Evolutionary conservation across 2,888 invertebrate genomes (phyloP).

Genomic region (Eupithecia tripunctaria): DNA sequence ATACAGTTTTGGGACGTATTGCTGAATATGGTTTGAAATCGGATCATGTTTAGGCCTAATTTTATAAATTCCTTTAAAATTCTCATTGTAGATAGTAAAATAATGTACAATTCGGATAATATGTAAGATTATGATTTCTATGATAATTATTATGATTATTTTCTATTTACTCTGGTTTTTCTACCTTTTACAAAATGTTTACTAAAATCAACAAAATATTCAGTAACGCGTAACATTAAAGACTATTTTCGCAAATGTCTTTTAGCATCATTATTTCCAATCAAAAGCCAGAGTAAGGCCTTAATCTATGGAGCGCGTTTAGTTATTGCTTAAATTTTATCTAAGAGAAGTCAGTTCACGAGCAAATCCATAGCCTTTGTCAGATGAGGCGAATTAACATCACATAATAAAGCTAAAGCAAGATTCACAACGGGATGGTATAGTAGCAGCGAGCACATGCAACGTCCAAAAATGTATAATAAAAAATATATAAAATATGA

Average conservation of each 20-base stretch:
- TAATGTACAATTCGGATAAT: constrained; percentile 63
- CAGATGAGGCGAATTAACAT: too few relatives aligned
- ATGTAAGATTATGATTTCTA: constrained; percentile 55
- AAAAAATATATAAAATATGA: not conserved
- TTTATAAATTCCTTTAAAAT: constrained; percentile 64
- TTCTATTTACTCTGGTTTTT: constrained; percentile 58
- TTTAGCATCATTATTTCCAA: not conserved
- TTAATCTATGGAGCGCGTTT: not conserved
- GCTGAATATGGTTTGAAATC: not conserved
- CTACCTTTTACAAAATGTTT: constrained; percentile 19
- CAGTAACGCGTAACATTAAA: too few relatives aligned
- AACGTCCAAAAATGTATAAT: not conserved
- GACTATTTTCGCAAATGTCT: not conserved
- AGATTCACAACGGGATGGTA: not conserved
- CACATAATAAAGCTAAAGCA: too few relatives aligned
- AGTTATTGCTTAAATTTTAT: not conserved
- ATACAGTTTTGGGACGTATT: not conserved
- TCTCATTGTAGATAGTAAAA: constrained; percentile 68
- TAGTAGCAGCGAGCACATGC: not conserved
- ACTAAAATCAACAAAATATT: not conserved
- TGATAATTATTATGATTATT: constrained; percentile 48
- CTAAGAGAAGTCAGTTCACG: not conserved
- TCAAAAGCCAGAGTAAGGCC: not conserved
- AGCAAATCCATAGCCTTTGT: not conserved
- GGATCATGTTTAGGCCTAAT: not conserved